Conservation (phyloP, 2,797 vertebrate genomes). For the Furcifer pardalis region DNA sequence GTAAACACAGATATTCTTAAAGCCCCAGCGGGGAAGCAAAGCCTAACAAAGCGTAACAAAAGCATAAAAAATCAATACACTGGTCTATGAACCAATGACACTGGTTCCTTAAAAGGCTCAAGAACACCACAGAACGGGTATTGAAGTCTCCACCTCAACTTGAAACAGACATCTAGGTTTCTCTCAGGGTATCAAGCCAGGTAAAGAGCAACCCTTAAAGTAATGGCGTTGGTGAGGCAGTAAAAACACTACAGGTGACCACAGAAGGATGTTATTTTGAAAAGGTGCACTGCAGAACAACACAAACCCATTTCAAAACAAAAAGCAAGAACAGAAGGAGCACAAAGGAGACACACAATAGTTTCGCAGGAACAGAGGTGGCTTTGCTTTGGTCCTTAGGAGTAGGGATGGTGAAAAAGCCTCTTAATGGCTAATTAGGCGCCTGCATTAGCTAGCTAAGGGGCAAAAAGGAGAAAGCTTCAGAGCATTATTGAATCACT, state of each 20-base stretch:
- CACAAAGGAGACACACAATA: slow-evolving; percentile 15
- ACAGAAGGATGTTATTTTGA: neutral
- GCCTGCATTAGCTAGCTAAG: slow-evolving; percentile 81
- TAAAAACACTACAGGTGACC: neutral
- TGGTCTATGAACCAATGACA: too few species aligned
- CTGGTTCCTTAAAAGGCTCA: neutral
- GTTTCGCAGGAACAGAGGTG: slow-evolving; percentile 27
- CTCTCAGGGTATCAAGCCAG: neutral
- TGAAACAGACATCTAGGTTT: slow-evolving; percentile 5
- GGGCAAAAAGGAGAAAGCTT: slow-evolving; percentile 82
- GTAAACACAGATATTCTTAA: too few species aligned
- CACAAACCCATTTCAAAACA: slow-evolving; percentile 7
- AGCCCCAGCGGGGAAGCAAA: too few species aligned
- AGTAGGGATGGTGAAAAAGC: slow-evolving; percentile 79
- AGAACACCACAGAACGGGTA: neutral
- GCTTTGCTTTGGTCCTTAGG: slow-evolving; percentile 47
- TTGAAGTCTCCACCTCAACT: slow-evolving; percentile 17
- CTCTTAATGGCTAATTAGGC: slow-evolving; percentile 86
- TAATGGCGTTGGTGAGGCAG: slow-evolving; percentile 12
- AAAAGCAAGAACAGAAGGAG: slow-evolving; percentile 13
- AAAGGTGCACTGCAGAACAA: slow-evolving; percentile 7
- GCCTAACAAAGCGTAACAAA: too few species aligned
- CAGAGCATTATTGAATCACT: slow-evolving; percentile 81
- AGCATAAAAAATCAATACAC: too few species aligned
- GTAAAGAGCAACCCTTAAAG: too few species aligned